Conservation (phyloP, 2,888 invertebrate genomes). For the Sympetrum striolatum region DNA sequence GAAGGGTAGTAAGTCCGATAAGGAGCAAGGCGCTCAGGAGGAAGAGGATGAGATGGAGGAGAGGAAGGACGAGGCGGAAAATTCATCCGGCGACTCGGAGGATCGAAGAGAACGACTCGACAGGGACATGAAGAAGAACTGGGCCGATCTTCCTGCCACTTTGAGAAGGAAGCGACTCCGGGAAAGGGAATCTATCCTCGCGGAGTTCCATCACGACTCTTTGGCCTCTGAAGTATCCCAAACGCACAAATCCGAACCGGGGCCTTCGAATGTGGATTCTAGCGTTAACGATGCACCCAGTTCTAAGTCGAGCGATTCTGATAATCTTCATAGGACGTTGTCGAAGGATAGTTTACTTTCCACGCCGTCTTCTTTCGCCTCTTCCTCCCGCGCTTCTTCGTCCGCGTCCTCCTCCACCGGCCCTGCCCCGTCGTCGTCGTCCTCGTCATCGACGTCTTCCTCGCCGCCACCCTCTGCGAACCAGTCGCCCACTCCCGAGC, state of each 20-base stretch:
- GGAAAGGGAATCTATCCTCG: conserved; percentile 49
- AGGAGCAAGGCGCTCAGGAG: conserved; percentile 23
- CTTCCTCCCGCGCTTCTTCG: background rate
- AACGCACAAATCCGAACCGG: background rate
- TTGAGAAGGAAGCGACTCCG: conserved; percentile 53
- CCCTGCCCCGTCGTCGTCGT: background rate
- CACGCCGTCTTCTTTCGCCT: conserved; percentile 15
- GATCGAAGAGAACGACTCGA: conserved; percentile 48
- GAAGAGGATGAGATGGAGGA: conserved; percentile 36
- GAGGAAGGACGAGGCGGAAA: conserved; percentile 51
- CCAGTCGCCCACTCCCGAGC: conserved; percentile 37
- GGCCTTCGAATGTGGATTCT: conserved; percentile 31
- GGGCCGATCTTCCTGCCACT: conserved; percentile 60
- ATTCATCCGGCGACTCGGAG: conserved; percentile 41
- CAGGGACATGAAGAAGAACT: conserved; percentile 52
- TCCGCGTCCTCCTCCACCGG: conserved; percentile 42
- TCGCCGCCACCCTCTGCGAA: conserved; percentile 46
- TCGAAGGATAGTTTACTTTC: conserved; percentile 57
- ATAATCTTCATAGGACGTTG: conserved; percentile 45
- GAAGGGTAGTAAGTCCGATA: background rate
- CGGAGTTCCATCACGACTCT: conserved; percentile 47
- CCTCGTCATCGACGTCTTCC: background rate
- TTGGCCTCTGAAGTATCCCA: background rate
- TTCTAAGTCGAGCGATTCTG: conserved; percentile 6
- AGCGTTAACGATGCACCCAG: background rate